Conservation (phyloP, 2,888 invertebrate species). For the Ophioninae sp. region DNA sequence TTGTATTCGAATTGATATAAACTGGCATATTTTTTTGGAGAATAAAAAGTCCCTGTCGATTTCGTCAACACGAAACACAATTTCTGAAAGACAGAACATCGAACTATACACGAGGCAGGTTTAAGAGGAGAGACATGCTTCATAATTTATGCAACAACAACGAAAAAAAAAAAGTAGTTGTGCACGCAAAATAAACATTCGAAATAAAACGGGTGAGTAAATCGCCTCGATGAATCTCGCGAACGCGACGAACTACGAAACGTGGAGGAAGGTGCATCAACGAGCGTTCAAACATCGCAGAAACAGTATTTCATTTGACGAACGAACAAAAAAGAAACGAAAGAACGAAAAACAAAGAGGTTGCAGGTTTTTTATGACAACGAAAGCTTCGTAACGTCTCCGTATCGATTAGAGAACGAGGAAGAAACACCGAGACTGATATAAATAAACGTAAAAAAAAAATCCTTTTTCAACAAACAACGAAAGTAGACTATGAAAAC, state of each 20-base stretch:
- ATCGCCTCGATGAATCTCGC: background rate
- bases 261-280: conserved; percentile 4
- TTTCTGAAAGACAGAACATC: background rate
- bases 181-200: background rate
- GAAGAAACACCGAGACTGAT: conserved; percentile 4
- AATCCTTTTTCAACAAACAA: conserved; percentile 28
- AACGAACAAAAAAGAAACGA: conserved; percentile 12
- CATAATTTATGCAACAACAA: conserved; percentile 19
- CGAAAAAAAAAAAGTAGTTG: background rate
- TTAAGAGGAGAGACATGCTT: conserved; percentile 16
- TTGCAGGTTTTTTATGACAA: conserved; percentile 56
- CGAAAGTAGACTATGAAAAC: conserved; percentile 42
- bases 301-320: conserved; percentile 12
- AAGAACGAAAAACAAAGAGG: conserved; percentile 51
- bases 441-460: conserved; percentile 10
- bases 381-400: conserved; percentile 34
- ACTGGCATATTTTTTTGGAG: background rate
- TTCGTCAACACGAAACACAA: background rate
- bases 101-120: background rate
- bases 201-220: background rate
- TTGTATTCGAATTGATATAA: background rate
- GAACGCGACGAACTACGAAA: conserved; percentile 11
- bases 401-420: conserved; percentile 27
- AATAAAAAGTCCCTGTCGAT: background rate
- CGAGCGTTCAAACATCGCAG: background rate